Evolutionary conservation across 2,113 vertebrate genomes (phyloP), one percentile per base, ranked within the genome.

Genomic region (Sitta europaea): DNA sequence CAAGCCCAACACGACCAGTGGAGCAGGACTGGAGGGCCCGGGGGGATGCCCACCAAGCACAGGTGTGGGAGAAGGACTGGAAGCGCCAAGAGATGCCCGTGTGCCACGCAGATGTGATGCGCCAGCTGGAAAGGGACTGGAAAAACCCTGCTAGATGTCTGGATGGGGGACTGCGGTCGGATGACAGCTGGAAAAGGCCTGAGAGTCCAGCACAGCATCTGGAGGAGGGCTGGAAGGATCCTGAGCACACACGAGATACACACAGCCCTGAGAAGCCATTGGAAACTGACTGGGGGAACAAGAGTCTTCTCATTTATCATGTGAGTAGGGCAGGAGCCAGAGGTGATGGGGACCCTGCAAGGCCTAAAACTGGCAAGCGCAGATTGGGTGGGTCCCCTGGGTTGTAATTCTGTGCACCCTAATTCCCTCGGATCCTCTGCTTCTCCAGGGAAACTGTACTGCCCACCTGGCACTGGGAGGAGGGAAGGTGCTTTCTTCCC

Each of bases 111-210:
- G 48, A 85, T 50, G 51, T 92, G 78, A 90, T 82, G 86, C 72
- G 3, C 53, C 96, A 90, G 63, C 70, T 90, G 72, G 83, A 94
- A 82, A 95, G 70, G 66, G 90, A 97, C 36, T 79, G 95, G 93
- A 90, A 87, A 86, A 96, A 18, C 62, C 75, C 89, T 1, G 0
- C 75, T 40, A 94, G 51, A 24, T 40, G 42, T 67, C 31, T 70
- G 7, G 33, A 66, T 0, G 4, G 35, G 35, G 61, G 85, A 47
- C 65, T 88, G 24, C 72, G 4, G 51, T 43, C 76, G 0, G 83
- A 93, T 63, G 72, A 93, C 29, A 94, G 80, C 61, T 96, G 94
- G 96, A 96, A 24, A 84, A 96, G 95, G 57, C 83, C 92, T 48
- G 70, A 47, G 38, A 91, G 94, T 79, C 94, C 96, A 62, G 42